These are phyloP conservation scores for Hiodon alosoides DNA, from an alignment of 2,113 vertebrate genomes.

Conservation along the genomic window DNA sequence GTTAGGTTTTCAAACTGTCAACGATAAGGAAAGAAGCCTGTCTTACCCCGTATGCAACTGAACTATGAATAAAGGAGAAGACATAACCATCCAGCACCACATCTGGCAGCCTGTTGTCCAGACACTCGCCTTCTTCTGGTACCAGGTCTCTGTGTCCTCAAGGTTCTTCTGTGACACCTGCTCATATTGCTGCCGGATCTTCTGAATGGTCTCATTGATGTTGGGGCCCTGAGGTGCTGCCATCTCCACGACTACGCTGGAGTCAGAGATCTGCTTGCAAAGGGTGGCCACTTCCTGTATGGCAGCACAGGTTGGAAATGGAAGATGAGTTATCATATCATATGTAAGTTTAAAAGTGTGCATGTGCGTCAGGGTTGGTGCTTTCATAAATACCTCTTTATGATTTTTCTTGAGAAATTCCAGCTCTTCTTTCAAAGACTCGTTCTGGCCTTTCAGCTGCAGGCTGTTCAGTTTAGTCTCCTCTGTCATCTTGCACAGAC, in stretches of 20 bases:
- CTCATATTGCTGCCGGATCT: conserved; percentile 64
- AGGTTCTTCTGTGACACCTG: conserved; percentile 62
- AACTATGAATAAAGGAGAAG: too few species aligned
- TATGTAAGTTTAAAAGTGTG: too few species aligned
- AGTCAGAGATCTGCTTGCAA: not conserved
- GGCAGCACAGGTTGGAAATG: not conserved
- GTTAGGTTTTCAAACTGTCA: conserved; percentile 61
- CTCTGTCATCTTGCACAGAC: conserved; percentile 51
- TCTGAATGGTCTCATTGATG: conserved; percentile 57
- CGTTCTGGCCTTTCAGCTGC: conserved; percentile 51
- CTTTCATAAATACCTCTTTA: conserved; percentile 42
- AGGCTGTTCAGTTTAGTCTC: conserved; percentile 47
- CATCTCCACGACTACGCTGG: not conserved
- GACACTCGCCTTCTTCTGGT: conserved; percentile 55
- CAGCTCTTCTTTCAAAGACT: conserved; percentile 57
- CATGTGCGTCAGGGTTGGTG: too few species aligned
- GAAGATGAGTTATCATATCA: not conserved
- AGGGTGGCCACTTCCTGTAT: not conserved
- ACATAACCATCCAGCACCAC: too few species aligned
- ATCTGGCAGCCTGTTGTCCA: too few species aligned
- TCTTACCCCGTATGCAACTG: too few species aligned
- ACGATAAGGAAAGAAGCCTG: too few species aligned
- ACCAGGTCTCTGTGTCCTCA: conserved; percentile 62
- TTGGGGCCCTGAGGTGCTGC: conserved; percentile 45
- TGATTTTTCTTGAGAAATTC: conserved; percentile 53